Evolutionary conservation across 2,888 invertebrate genomes (phyloP), one percentile per base, ranked within the genome.

Genomic region (Ryuthela nishihirai): DNA sequence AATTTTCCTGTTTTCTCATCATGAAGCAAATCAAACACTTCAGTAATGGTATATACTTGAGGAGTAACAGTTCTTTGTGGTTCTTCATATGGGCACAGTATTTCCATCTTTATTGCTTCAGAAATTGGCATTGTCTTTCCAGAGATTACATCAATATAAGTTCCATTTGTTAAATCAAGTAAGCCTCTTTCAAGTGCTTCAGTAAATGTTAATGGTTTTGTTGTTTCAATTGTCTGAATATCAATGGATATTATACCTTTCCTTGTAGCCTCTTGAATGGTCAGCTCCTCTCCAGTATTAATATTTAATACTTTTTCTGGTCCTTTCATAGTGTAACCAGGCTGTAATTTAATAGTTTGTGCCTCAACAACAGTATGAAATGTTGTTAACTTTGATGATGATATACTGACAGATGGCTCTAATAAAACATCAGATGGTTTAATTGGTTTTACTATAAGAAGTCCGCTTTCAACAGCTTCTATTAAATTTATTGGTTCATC

Each of bases 381-480:
- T 7, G 38, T 21, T 18, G 44, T n/a, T n/a, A n/a, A n/a, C n/a
- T n/a, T n/a, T n/a, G n/a, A n/a, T n/a, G n/a, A n/a, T n/a, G n/a
- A n/a, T n/a, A n/a, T n/a, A n/a, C n/a, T n/a, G n/a, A n/a, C n/a
- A n/a, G n/a, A n/a, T n/a, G n/a, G n/a, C n/a, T n/a, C n/a, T n/a
- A n/a, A 24, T 34, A 46, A 39, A 26, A 29, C 34, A 25, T 24
- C 18, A 15, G 54, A 39, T 12, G 50, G 17, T 29, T 50, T 34
- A 32, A 38, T 46, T 38, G 58, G 47, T 26, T 58, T 87, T 1
- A 88, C 77, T 18, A 86, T 76, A 6, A 89, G 71, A 15, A 85
- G 72, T 3, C 90, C 91, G 55, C 80, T 81, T 71, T 88, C 85
- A 48, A 90, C 77, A 0, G 91, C 90, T 72, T 85, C 83, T 6